Conservation (phyloP, 2,888 invertebrate species). For the Caenorhabditis sp. region DNA sequence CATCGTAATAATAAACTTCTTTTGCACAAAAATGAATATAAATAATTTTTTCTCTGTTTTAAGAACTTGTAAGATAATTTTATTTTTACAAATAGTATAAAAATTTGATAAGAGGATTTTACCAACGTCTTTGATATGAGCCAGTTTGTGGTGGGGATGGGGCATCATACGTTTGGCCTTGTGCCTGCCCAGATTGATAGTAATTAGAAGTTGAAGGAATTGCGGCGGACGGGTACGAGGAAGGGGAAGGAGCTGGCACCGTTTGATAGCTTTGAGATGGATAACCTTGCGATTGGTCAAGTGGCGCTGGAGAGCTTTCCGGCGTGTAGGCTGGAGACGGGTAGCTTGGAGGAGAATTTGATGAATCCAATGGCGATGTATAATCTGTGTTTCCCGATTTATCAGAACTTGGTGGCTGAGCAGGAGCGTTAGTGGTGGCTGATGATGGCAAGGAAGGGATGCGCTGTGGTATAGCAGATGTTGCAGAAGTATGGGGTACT, state of each 20-base stretch:
- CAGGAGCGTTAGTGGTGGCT: conserved; percentile 29
- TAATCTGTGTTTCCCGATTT: conserved; percentile 32
- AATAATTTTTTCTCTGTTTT: no score
- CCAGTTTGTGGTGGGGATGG: conserved; percentile 64
- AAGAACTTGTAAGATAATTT: no score
- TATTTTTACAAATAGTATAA: no score
- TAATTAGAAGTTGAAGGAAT: conserved; percentile 19
- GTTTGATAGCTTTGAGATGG: conserved; percentile 52
- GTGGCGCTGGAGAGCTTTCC: conserved; percentile 48
- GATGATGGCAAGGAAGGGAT: conserved; percentile 31
- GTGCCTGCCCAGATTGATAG: background rate
- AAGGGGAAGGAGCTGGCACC: conserved; percentile 31
- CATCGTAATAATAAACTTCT: background rate
- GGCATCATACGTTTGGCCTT: conserved; percentile 48
- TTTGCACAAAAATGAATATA: background rate
- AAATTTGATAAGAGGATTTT: no score
- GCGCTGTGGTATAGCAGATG: conserved; percentile 16
- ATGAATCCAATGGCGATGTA: conserved; percentile 37
- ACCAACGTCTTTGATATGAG: conserved; percentile 57
- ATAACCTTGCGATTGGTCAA: conserved; percentile 48
- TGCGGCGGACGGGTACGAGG: conserved; percentile 10
- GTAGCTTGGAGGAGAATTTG: conserved; percentile 20
- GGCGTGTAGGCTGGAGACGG: conserved; percentile 49
- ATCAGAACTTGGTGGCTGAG: conserved; percentile 30
- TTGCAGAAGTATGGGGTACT: conserved; percentile 31